Evolutionary conservation across 2,113 vertebrate species (phyloP).

Genomic region (Ailurus styani): DNA sequence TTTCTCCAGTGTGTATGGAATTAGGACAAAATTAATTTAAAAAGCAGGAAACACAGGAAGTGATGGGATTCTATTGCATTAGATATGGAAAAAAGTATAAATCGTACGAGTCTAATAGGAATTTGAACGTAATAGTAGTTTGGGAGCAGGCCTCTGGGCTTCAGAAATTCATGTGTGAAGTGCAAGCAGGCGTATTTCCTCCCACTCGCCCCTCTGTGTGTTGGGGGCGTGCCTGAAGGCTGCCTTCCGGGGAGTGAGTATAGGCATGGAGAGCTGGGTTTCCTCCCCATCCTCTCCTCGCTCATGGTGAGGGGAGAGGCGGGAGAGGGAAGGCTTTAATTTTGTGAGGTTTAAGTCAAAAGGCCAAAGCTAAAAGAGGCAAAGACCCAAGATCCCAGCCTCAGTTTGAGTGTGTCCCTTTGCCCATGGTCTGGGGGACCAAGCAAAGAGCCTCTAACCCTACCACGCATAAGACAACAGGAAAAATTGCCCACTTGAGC

Average conservation of each 20-base stretch:
- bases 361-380: not conserved
- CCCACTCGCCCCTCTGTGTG: accelerated
- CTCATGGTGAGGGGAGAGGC: not conserved
- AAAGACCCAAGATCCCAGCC: not conserved
- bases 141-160: not conserved
- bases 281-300: not conserved
- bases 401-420: not conserved
- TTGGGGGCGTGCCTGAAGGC: accelerated
- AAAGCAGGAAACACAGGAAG: not conserved
- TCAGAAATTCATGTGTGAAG: not conserved
- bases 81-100: not conserved
- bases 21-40: not conserved
- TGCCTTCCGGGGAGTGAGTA: accelerated
- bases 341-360: not conserved
- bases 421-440: not conserved
- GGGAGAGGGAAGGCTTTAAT: not conserved
- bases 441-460: not conserved
- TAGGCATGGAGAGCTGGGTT: not conserved
- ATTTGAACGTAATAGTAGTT: not conserved
- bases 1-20: not conserved
- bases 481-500: too few relatives aligned
- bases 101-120: not conserved
- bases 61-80: not conserved
- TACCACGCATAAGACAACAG: not conserved
- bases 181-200: accelerated